Conservation (phyloP, 2,797 vertebrate genomes). For the Falco cherrug region DNA sequence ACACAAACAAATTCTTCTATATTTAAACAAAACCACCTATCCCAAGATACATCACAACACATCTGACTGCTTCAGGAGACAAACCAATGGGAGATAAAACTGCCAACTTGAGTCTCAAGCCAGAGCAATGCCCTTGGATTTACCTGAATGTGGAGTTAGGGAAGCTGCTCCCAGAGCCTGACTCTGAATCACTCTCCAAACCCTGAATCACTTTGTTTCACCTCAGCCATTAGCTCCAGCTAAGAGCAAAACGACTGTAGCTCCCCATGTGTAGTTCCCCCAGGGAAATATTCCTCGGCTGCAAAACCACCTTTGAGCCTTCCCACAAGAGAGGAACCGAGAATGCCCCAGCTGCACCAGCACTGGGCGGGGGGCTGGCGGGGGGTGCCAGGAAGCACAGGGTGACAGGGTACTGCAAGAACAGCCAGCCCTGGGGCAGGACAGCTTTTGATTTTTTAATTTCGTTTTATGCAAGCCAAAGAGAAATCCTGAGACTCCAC, state of each 20-base stretch:
- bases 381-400: background rate
- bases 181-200: conserved; percentile 15
- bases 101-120: background rate
- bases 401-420: background rate
- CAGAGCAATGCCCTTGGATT: background rate
- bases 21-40: background rate
- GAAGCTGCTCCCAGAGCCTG: background rate
- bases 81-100: background rate
- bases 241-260: background rate
- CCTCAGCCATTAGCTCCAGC: background rate
- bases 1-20: background rate
- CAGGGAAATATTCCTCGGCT: background rate
- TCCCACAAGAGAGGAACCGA: conserved; percentile 1
- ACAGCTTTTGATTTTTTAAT: background rate
- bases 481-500: background rate
- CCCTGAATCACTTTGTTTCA: conserved; percentile 19
- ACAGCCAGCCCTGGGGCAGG: background rate
- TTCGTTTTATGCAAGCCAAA: background rate
- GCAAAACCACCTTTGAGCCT: background rate
- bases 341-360: fast-evolving
- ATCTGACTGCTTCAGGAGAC: background rate
- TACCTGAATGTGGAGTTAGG: background rate
- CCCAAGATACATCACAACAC: background rate
- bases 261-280: background rate
- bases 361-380: background rate